Evolutionary conservation across 2,113 vertebrate genomes (phyloP).

Genomic region (Zosterops hypoxanthus): DNA sequence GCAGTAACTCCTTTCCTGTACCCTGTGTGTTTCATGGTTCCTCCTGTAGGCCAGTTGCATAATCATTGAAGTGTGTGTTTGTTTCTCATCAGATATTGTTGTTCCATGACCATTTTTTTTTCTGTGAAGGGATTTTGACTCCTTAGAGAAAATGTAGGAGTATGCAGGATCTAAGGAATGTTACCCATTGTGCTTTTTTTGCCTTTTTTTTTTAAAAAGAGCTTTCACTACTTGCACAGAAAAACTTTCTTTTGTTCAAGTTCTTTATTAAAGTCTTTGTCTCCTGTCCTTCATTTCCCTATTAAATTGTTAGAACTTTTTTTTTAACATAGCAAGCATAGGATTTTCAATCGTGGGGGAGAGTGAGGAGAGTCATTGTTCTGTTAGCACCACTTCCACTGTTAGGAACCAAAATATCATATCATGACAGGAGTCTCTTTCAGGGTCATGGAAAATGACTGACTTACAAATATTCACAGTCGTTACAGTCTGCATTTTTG

Average conservation of each 20-base stretch:
- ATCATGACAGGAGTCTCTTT: background rate
- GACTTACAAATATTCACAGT: background rate
- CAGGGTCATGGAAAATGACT: background rate
- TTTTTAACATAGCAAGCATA: background rate
- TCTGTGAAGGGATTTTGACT: background rate
- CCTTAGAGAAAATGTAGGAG: background rate
- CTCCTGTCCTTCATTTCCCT: background rate
- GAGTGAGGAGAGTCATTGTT: background rate
- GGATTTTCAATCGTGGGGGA: background rate
- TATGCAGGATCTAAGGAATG: background rate
- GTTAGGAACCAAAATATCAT: background rate
- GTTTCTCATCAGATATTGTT: background rate
- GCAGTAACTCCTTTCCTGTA: background rate
- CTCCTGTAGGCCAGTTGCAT: background rate
- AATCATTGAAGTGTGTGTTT: background rate
- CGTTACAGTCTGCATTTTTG: background rate
- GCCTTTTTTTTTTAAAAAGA: accelerated
- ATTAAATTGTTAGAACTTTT: background rate
- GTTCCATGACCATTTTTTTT: background rate
- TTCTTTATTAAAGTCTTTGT: background rate
- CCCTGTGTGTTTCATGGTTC: background rate
- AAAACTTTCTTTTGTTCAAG: background rate
- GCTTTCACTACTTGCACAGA: background rate
- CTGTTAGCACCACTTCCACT: background rate
- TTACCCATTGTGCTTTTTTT: background rate